phyloP scores from a whole-genome alignment of 2,113 vertebrate species.

The Caloenas nicobarica region DNA sequence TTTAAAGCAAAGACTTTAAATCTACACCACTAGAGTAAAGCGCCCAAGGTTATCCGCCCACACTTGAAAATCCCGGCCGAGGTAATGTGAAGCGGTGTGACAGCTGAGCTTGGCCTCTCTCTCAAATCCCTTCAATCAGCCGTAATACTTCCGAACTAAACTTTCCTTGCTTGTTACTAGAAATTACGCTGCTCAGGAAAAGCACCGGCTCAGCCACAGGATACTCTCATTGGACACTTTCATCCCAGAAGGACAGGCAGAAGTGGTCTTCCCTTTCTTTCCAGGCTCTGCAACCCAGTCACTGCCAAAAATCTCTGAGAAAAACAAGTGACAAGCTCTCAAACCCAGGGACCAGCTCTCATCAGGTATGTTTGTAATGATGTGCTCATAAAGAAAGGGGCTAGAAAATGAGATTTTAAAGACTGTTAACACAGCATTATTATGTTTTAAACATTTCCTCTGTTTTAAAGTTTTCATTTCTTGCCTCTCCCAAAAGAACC shows the following conservation, averaged over 20 bases:
- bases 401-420: slow-evolving; percentile 36
- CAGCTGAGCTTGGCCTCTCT: slow-evolving; percentile 2
- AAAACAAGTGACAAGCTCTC: neutral
- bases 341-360: neutral
- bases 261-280: neutral
- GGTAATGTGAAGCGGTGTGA: accelerated
- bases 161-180: neutral
- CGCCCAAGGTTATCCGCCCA: slow-evolving; percentile 26
- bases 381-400: neutral
- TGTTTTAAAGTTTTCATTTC: slow-evolving; percentile 38
- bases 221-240: neutral
- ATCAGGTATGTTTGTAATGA: neutral
- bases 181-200: neutral
- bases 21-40: neutral
- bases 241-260: neutral
- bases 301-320: neutral
- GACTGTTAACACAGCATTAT: slow-evolving; percentile 24
- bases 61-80: neutral
- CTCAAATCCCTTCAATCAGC: neutral
- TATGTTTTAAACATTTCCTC: slow-evolving; percentile 53
- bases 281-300: neutral
- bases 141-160: neutral
- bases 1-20: slow-evolving; percentile 24
- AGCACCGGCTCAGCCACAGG: neutral
- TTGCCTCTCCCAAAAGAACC: slow-evolving; percentile 56